phyloP scores from a whole-genome alignment of 2,113 vertebrate genomes.

The Forbesichthys agassizii region DNA sequence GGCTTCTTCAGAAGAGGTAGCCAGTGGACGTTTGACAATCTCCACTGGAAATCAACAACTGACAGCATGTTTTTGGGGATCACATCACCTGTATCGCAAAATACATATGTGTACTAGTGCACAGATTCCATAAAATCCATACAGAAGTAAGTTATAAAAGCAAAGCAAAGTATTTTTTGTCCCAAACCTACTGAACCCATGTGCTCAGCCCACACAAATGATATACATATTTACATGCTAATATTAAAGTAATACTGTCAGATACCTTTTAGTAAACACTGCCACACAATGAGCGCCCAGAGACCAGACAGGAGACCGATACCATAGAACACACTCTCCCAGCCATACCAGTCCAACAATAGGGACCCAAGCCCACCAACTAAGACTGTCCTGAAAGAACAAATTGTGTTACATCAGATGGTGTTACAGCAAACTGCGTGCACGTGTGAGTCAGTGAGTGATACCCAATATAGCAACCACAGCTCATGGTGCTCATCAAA shows the following conservation, averaged over 20 bases:
- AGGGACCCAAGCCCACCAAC: constrained; percentile 83
- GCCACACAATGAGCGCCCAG: constrained; percentile 83
- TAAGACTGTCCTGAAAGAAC: constrained; percentile 78
- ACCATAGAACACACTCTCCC: constrained; percentile 87
- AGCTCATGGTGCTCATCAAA: constrained; percentile 81
- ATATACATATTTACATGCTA: background rate
- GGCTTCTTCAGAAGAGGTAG: constrained; percentile 78
- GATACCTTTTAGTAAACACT: constrained; percentile 76
- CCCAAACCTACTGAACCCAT: too few species aligned
- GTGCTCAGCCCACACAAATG: background rate
- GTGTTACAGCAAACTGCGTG: background rate
- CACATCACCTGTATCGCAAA: constrained; percentile 66
- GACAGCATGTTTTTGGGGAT: constrained; percentile 47
- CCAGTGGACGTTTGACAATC: constrained; percentile 71
- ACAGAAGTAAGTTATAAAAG: too few species aligned
- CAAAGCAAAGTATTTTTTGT: too few species aligned
- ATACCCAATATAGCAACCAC: constrained; percentile 86
- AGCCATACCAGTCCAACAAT: constrained; percentile 82
- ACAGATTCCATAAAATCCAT: background rate
- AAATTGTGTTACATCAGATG: background rate
- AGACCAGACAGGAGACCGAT: constrained; percentile 79
- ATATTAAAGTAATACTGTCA: background rate
- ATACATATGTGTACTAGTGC: background rate
- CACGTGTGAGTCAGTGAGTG: background rate
- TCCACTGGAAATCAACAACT: constrained; percentile 39